phyloP scores from a whole-genome alignment of 2,113 vertebrate species.

The Ia io region DNA sequence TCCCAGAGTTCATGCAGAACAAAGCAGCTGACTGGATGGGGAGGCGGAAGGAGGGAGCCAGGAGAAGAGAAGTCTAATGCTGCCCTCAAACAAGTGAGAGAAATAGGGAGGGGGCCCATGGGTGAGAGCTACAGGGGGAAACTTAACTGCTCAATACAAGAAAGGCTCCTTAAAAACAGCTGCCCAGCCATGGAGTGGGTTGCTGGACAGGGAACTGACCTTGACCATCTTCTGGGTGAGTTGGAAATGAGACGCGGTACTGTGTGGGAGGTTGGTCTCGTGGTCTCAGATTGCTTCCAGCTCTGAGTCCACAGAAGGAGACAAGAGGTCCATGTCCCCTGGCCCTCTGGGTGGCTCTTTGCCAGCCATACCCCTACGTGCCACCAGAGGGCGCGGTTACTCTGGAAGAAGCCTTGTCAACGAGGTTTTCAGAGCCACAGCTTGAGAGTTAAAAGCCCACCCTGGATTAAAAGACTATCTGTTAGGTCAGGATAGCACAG shows the following conservation, averaged over 20 bases:
- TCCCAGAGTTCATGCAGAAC: not conserved
- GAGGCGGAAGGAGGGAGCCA: not conserved
- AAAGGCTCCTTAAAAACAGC: not conserved
- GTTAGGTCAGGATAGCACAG: not conserved
- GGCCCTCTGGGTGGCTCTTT: not conserved
- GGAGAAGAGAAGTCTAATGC: not conserved
- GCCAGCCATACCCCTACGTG: not conserved
- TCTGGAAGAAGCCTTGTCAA: not conserved
- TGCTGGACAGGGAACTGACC: not conserved
- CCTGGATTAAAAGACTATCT: not conserved
- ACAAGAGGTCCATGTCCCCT: not conserved
- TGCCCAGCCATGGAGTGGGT: no score
- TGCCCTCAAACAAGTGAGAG: not conserved
- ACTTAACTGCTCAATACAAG: not conserved
- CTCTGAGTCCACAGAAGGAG: not conserved
- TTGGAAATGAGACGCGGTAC: not conserved
- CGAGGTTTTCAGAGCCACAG: not conserved
- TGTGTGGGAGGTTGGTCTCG: no score
- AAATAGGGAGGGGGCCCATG: not conserved
- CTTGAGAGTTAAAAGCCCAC: not conserved
- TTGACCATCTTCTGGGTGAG: not conserved
- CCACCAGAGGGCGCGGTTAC: not conserved
- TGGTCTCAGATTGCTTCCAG: not conserved
- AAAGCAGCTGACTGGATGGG: not conserved
- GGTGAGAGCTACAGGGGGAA: not conserved